Evolutionary conservation across 2,888 invertebrate species (phyloP), one percentile per base, ranked within the genome.

Genomic region (Notodonta ziczac): DNA sequence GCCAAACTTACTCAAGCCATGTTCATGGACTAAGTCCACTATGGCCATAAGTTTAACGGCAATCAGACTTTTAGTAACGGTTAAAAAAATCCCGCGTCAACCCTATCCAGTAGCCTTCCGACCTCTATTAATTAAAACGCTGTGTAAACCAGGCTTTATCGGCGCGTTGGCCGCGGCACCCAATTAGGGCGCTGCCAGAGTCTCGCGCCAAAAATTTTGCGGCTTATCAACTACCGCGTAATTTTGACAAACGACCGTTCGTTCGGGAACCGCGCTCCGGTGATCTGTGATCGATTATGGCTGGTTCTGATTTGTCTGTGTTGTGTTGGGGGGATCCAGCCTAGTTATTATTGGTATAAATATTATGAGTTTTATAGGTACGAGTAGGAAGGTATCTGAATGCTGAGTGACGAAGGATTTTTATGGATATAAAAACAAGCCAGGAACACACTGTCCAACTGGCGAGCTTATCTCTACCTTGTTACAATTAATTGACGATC

Each of bases 131-230:
- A 93, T 93, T 92, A 93, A 91, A 91, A 84, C 87, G 83, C 86
- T 88, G 90, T 91, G 93, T 92, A 93, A 92, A 92, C 91, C 89
- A 84, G 90, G 89, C 90, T 90, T 91, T 92, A 91, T 91, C 89
- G 86, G 84, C 73, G 81, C 76, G 78, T 78, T 83, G 81, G 82
- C 83, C 83, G 82, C 84, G 85, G 87, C 87, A 88, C 84, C 90
- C 90, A 90, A 91, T 90, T 90, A 91, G 88, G 83, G 82, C 76
- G 76, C 80, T 84, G 82, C 82, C 81, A n/a, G 81, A 72, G 63
- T 69, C 80, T 82, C 84, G 86, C 89, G 88, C 90, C 91, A 93
- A 93, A 93, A 93, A 93, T 92, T 90, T 92, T 88, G 89, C 91
- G 90, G 90, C 89, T 89, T 91, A 90, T 87, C 90, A 87, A 85